These are phyloP conservation scores for Leptothorax acervorum DNA, from an alignment of 2,888 invertebrate species.

Conservation along the genomic window DNA sequence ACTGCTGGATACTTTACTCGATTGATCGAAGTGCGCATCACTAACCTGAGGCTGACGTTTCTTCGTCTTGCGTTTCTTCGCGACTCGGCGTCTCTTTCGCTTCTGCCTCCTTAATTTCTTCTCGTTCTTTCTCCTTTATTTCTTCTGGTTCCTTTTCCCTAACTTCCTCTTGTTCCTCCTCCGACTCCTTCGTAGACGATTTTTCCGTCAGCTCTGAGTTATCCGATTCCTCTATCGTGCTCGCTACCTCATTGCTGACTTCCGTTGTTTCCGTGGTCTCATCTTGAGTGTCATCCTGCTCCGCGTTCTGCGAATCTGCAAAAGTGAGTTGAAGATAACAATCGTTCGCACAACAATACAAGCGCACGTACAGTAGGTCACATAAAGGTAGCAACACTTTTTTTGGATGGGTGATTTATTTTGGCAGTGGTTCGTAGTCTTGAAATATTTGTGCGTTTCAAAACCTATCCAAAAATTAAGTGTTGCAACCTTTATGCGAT, in stretches of 20 bases:
- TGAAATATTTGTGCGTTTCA: too few species aligned
- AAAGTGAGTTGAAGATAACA: constrained; percentile 6
- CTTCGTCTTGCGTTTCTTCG: constrained; percentile 57
- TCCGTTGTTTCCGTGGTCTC: constrained; percentile 54
- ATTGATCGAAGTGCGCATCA: constrained; percentile 33
- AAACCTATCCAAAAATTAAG: too few species aligned
- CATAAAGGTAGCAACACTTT: too few species aligned
- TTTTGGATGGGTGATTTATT: too few species aligned
- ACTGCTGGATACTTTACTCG: neutral
- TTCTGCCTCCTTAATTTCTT: constrained; percentile 64
- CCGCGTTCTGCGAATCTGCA: constrained; percentile 60
- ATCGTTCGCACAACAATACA: neutral
- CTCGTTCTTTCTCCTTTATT: constrained; percentile 29
- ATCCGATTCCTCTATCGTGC: constrained; percentile 53
- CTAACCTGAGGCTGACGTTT: constrained; percentile 76
- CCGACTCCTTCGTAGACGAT: constrained; percentile 63
- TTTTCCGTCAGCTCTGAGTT: constrained; percentile 51
- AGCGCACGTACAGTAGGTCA: neutral
- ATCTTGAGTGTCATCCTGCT: constrained; percentile 57
- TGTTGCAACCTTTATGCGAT: too few species aligned
- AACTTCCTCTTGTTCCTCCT: constrained; percentile 54
- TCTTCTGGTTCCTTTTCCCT: constrained; percentile 67
- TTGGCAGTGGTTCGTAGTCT: too few species aligned
- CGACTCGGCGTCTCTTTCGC: constrained; percentile 57
- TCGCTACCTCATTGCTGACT: constrained; percentile 45